Evolutionary conservation across 2,888 invertebrate genomes (phyloP).

Genomic region (Syritta pipiens): DNA sequence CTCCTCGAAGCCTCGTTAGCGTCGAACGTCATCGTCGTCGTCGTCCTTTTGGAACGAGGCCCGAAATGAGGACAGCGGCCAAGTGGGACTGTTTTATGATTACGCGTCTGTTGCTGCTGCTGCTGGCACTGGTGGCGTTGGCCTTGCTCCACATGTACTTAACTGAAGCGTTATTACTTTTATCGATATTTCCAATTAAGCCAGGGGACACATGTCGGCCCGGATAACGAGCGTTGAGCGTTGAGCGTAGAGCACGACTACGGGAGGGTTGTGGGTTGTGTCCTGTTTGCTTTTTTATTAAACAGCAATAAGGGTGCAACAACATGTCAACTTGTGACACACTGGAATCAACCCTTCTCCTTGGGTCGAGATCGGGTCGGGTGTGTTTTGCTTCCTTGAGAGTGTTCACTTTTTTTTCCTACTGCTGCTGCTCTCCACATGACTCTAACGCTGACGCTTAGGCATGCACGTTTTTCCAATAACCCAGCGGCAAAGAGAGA

Average conservation of each 20-base stretch:
- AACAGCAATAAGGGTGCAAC: constrained; percentile 66
- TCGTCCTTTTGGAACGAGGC: neutral
- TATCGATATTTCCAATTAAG: constrained; percentile 69
- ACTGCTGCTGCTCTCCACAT: constrained; percentile 33
- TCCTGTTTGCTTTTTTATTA: constrained; percentile 46
- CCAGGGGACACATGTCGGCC: constrained; percentile 59
- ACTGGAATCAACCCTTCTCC: constrained; percentile 65
- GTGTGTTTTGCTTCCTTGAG: constrained; percentile 30
- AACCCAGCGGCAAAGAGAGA: constrained; percentile 10
- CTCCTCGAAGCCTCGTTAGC: constrained; percentile 53
- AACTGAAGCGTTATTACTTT: constrained; percentile 66
- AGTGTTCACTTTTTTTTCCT: constrained; percentile 45
- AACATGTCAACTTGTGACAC: constrained; percentile 69
- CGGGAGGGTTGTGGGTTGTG: no score
- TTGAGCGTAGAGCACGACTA: neutral
- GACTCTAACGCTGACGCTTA: constrained; percentile 49
- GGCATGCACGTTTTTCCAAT: constrained; percentile 64
- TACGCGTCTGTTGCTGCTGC: constrained; percentile 47
- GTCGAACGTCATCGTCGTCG: constrained; percentile 33
- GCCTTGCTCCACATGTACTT: constrained; percentile 67
- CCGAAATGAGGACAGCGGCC: constrained; percentile 51
- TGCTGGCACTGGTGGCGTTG: constrained; percentile 14
- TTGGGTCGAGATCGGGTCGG: constrained; percentile 2
- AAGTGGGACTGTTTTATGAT: constrained; percentile 48
- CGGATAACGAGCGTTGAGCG: constrained; percentile 19